Evolutionary conservation across 2,888 invertebrate genomes (phyloP).

Genomic region (Drosophila hamatofila): DNA sequence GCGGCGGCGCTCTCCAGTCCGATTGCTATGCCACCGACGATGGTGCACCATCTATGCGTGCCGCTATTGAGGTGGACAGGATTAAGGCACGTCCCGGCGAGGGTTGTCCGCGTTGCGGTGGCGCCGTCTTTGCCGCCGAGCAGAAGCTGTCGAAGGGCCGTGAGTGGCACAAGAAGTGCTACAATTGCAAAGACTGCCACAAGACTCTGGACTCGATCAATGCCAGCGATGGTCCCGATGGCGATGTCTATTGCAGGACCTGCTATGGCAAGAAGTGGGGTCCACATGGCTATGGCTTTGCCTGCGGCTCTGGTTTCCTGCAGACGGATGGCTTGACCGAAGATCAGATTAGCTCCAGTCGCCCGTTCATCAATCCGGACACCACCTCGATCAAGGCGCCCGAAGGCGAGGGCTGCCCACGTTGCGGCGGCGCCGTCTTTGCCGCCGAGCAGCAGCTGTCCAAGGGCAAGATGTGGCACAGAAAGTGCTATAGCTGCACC

Average conservation of each 20-base stretch:
- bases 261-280: constrained; percentile 99
- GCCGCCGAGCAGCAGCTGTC: constrained; percentile 98
- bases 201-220: constrained; percentile 98
- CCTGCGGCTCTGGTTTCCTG: constrained; percentile 96
- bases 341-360: constrained; percentile 92
- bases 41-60: constrained; percentile 86
- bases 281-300: constrained; percentile 98
- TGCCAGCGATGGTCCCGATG: constrained; percentile 97
- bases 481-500: constrained; percentile 97
- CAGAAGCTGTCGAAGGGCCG: constrained; percentile 95
- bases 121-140: constrained; percentile 97
- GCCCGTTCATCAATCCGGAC: constrained; percentile 94
- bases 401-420: constrained; percentile 95
- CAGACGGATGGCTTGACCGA: constrained; percentile 96
- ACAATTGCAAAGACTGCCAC: constrained; percentile 96
- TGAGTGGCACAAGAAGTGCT: constrained; percentile 97
- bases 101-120: constrained; percentile 95
- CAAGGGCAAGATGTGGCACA: constrained; percentile 98
- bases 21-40: constrained; percentile 91
- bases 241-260: constrained; percentile 97
- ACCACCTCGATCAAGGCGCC: constrained; percentile 95
- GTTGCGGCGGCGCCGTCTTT: constrained; percentile 97
- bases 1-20: constrained; percentile 96
- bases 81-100: constrained; percentile 94
- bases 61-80: constrained; percentile 91